Base-by-base conservation (phyloP, 1,140 invertebrate species). In the Battus philenor region DNA sequence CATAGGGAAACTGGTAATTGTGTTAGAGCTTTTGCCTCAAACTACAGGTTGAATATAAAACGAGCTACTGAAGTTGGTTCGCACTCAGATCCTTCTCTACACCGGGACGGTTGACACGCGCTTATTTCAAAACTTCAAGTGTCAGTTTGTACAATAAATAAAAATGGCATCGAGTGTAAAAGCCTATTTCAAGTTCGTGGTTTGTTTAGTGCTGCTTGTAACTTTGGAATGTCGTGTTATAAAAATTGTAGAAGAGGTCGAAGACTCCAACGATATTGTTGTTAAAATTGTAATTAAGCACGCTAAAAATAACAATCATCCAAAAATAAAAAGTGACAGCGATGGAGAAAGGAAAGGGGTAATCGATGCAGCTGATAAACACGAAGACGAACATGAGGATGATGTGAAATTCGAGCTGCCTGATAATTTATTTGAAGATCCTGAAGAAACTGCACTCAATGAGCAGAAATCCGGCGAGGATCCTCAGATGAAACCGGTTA, bases 151-250 rank as follows among this genome's bases (percentile, higher is more conserved):
- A 32, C 9, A 5, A n/a, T 36, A 10, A 18, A 4, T 11, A 5
- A 34, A 20, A 34, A 36, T 36, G 33, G 33, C 33, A 1, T 29
- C 12, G 3, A 15, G 15, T 2, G 4, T 6, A 7, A 24, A 11
- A 26, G 15, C 8, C 0, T 13, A 11, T 26, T 13, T 39, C 1
- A 39, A 39, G 17, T 26, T 39, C 20, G 11, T 12, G 2, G 24
- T 39, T 24, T 39, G 36, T 26, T 26, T 39, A 7, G 22, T 16
- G 20, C 12, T 39, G 8, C 12, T 39, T 1, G 20, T 39, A 2
- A 26, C 10, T 26, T 26, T 26, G 36, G 36, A 39, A 15, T 39
- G 36, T 15, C 36, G 36, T 26, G 36, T 39, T 6, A 39, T 39
- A 11, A 39, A 26, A 39, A 39, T 39, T n/a, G 8, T 13, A 26